Conservation (phyloP, 2,797 vertebrate species). For the Sebastes oblongus region DNA sequence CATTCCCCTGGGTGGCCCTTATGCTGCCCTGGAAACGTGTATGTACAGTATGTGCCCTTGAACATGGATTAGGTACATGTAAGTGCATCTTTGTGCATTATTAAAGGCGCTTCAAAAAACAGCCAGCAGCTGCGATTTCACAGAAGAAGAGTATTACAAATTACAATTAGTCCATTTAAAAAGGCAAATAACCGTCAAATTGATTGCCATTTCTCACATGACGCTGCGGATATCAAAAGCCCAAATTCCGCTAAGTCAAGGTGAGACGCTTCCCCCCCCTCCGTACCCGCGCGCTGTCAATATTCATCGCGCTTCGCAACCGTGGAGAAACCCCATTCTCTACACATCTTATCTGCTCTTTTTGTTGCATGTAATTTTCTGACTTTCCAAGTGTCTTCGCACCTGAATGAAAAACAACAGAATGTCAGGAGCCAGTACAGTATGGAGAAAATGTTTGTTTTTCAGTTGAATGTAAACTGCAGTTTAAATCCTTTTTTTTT, state of each 20-base stretch:
- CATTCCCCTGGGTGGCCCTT: slow-evolving; percentile 40
- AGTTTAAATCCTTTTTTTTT: neutral
- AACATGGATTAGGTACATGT: neutral
- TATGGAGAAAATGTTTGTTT: neutral
- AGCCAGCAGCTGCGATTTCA: neutral
- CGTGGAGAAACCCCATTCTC: slow-evolving; percentile 42
- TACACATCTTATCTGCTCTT: neutral
- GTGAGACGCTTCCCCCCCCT: neutral
- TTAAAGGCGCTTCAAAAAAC: neutral
- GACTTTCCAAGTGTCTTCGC: slow-evolving; percentile 6
- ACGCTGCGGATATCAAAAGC: slow-evolving; percentile 11
- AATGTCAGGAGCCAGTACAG: neutral
- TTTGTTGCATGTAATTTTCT: slow-evolving; percentile 20
- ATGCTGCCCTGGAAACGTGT: neutral
- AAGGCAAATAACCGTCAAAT: slow-evolving; percentile 9
- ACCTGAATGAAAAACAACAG: slow-evolving; percentile 14
- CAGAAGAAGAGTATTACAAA: neutral
- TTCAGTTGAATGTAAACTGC: neutral
- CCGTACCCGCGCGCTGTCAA: slow-evolving; percentile 35
- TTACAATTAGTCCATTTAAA: slow-evolving; percentile 18
- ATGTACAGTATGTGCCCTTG: neutral
- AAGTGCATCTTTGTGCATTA: neutral
- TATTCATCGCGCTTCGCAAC: slow-evolving; percentile 48
- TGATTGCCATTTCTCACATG: slow-evolving; percentile 19
- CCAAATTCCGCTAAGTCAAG: neutral